phyloP scores from a whole-genome alignment of 2,797 vertebrate genomes.

The Crocidura indochinensis region DNA sequence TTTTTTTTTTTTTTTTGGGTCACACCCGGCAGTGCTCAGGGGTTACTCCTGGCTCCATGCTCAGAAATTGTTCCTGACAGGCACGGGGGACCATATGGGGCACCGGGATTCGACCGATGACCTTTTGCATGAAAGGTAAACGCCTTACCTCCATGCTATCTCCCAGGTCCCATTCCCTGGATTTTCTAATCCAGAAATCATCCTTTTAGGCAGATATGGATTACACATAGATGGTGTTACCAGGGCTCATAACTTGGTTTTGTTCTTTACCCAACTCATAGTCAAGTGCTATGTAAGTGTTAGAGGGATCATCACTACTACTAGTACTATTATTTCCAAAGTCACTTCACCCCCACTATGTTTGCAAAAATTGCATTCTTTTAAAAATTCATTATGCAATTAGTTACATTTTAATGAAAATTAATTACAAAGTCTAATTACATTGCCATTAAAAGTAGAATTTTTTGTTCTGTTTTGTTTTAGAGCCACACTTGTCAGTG shows the following conservation, averaged over 20 bases:
- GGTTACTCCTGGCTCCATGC: too few species aligned
- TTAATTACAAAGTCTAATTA: constrained; percentile 25
- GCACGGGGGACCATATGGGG: too few species aligned
- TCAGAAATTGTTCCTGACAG: too few species aligned
- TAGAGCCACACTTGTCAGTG: too few species aligned
- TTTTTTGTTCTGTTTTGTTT: not conserved
- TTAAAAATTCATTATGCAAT: constrained; percentile 4
- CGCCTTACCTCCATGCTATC: too few species aligned
- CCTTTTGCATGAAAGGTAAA: too few species aligned
- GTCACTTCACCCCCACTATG: not conserved
- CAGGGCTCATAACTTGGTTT: not conserved
- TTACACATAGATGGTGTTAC: not conserved
- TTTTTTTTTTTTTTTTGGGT: too few species aligned
- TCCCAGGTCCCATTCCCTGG: too few species aligned
- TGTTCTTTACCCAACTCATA: not conserved
- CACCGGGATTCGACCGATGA: too few species aligned
- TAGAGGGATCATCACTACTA: not conserved
- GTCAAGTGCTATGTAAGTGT: not conserved
- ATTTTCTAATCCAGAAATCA: constrained; percentile 11
- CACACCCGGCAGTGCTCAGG: too few species aligned
- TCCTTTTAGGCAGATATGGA: not conserved
- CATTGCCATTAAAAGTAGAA: constrained; percentile 41
- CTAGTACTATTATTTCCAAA: not conserved
- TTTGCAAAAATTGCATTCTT: not conserved
- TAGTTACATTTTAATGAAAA: not conserved